Evolutionary conservation across 2,113 vertebrate genomes (phyloP).

Genomic region (Cyphomyrus plagiostoma): DNA sequence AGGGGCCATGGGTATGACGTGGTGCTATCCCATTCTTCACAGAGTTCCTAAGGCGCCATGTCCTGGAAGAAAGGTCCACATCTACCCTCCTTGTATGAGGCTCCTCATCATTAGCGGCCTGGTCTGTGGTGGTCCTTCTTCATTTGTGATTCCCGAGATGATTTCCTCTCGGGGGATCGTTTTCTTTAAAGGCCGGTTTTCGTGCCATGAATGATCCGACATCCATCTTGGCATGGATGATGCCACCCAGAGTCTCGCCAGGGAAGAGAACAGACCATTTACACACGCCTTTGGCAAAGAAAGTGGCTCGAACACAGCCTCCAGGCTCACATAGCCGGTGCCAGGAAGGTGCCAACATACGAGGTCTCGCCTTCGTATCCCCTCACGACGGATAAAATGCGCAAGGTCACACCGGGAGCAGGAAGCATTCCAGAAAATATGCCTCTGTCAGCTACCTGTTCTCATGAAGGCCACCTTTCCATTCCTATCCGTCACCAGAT

Average conservation of each 20-base stretch:
- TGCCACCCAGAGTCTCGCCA: neutral
- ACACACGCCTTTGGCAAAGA: neutral
- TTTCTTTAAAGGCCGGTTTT: neutral
- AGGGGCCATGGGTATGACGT: neutral
- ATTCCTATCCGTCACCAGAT: neutral
- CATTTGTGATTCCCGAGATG: constrained; percentile 15
- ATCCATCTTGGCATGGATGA: constrained; percentile 12
- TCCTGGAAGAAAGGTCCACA: neutral
- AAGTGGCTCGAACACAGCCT: neutral
- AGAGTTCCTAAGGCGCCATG: neutral
- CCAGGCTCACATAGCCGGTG: neutral
- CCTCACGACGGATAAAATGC: neutral
- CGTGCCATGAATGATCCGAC: constrained; percentile 21
- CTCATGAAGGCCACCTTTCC: neutral
- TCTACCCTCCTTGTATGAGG: neutral
- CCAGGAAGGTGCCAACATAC: neutral
- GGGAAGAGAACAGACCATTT: neutral
- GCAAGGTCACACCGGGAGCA: neutral
- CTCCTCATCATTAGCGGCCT: neutral
- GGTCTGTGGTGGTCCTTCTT: neutral
- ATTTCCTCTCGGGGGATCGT: neutral
- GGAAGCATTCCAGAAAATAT: neutral
- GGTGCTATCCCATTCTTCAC: neutral
- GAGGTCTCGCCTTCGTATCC: neutral
- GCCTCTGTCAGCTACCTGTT: neutral